These are phyloP conservation scores for Rhogogaster chlorosoma DNA, from an alignment of 2,888 invertebrate species.

Conservation along the genomic window DNA sequence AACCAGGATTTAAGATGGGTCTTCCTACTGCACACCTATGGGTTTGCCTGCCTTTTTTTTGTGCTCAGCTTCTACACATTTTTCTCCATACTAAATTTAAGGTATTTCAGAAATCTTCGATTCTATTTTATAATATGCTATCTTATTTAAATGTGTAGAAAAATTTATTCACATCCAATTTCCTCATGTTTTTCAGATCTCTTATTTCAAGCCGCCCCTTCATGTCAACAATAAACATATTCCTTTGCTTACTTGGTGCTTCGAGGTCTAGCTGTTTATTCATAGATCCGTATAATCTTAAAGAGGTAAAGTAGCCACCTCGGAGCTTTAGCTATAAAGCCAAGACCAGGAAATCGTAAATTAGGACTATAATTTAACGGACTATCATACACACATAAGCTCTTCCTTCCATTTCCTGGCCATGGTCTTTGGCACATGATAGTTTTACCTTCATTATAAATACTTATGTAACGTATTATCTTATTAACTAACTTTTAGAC, in stretches of 20 bases:
- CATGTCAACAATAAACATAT: conserved; percentile 80
- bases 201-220: conserved; percentile 80
- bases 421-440: background rate
- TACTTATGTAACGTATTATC: background rate
- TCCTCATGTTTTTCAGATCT: conserved; percentile 73
- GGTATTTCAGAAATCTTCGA: conserved; percentile 69
- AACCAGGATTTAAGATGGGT: conserved; percentile 78
- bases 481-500: conserved; percentile 66
- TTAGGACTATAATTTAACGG: background rate
- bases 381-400: background rate
- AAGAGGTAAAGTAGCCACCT: conserved; percentile 74
- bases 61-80: conserved; percentile 80
- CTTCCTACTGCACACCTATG: conserved; percentile 80
- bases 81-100: conserved; percentile 80
- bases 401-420: background rate
- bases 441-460: background rate
- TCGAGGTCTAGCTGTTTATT: conserved; percentile 79
- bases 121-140: background rate
- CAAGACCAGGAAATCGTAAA: conserved; percentile 27
- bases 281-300: conserved; percentile 81
- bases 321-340: background rate
- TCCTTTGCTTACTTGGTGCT: conserved; percentile 79
- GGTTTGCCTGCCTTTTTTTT: conserved; percentile 80
- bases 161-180: conserved; percentile 10
- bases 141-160: background rate